Conservation (phyloP, 2,888 invertebrate genomes). For the Sminthurinus aureus region DNA sequence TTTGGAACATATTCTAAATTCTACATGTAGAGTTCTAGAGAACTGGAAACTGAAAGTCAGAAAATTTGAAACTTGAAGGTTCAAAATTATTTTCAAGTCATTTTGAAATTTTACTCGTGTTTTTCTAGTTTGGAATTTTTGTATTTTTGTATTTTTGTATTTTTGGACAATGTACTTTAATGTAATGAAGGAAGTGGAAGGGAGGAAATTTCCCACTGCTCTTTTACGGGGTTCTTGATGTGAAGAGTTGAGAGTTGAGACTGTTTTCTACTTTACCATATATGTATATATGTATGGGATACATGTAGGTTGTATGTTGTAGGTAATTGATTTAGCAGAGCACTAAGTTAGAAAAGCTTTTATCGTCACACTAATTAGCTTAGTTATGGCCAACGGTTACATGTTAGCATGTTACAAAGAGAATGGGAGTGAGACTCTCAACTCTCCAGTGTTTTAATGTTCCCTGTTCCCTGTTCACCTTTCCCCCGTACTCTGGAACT, state of each 20-base stretch:
- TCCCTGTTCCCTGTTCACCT: not conserved
- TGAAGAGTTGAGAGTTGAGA: too few species aligned
- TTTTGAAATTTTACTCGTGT: not conserved
- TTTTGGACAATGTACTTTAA: not conserved
- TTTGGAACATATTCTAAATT: too few species aligned
- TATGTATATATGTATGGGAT: too few species aligned
- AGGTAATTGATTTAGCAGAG: conserved; percentile 7
- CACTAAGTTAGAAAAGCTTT: conserved; percentile 7
- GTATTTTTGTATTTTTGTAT: not conserved
- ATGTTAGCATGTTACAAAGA: too few species aligned
- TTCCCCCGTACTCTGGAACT: not conserved
- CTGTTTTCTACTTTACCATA: too few species aligned
- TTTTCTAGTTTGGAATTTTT: not conserved
- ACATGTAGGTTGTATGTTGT: not conserved
- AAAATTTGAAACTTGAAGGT: too few species aligned
- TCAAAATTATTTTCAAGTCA: not conserved
- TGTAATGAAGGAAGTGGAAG: too few species aligned
- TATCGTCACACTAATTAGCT: conserved; percentile 4
- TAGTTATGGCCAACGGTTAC: conserved; percentile 16
- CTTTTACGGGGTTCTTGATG: not conserved
- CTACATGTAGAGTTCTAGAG: too few species aligned
- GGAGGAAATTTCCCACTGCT: too few species aligned
- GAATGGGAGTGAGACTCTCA: too few species aligned
- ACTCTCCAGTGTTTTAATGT: not conserved
- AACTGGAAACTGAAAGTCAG: too few species aligned